These are phyloP conservation scores for Masnerella sp. DNA, from an alignment of 2,888 invertebrate species.

Conservation along the genomic window DNA sequence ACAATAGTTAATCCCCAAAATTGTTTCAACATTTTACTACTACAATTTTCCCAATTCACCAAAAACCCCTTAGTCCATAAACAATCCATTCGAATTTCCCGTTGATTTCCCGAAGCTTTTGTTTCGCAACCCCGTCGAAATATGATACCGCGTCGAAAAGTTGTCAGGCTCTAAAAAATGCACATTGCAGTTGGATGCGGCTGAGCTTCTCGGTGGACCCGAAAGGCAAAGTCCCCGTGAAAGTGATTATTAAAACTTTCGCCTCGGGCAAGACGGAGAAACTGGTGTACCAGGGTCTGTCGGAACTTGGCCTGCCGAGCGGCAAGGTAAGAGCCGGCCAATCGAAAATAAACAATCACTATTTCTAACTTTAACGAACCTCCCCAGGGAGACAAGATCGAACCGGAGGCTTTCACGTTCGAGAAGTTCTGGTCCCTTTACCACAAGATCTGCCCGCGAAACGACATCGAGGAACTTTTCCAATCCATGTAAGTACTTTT, in stretches of 20 bases:
- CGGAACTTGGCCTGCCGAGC: conserved; percentile 82
- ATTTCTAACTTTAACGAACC: conserved; percentile 10
- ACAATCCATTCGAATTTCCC: too few relatives aligned
- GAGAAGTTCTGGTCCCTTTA: conserved; percentile 84
- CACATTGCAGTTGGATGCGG: conserved; percentile 82
- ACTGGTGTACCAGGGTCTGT: conserved; percentile 83
- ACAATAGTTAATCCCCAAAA: too few relatives aligned
- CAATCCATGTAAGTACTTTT: conserved; percentile 80
- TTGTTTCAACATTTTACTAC: too few relatives aligned
- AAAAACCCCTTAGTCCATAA: too few relatives aligned
- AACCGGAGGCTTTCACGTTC: conserved; percentile 82
- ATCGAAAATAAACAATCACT: conserved; percentile 5
- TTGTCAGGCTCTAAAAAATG: background rate
- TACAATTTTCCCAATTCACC: too few relatives aligned
- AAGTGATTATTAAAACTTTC: conserved; percentile 83
- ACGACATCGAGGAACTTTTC: conserved; percentile 85
- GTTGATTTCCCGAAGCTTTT: too few relatives aligned
- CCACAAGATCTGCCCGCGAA: conserved; percentile 84
- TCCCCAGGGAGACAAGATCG: conserved; percentile 83
- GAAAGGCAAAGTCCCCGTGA: conserved; percentile 83
- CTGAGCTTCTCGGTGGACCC: conserved; percentile 82
- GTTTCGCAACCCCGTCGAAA: too few relatives aligned
- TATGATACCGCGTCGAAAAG: too few relatives aligned
- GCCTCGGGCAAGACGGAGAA: conserved; percentile 86
- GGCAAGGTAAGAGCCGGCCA: conserved; percentile 68